These are phyloP conservation scores for Ctenomys sociabilis DNA, from an alignment of 2,113 vertebrate genomes.

Conservation along the genomic window DNA sequence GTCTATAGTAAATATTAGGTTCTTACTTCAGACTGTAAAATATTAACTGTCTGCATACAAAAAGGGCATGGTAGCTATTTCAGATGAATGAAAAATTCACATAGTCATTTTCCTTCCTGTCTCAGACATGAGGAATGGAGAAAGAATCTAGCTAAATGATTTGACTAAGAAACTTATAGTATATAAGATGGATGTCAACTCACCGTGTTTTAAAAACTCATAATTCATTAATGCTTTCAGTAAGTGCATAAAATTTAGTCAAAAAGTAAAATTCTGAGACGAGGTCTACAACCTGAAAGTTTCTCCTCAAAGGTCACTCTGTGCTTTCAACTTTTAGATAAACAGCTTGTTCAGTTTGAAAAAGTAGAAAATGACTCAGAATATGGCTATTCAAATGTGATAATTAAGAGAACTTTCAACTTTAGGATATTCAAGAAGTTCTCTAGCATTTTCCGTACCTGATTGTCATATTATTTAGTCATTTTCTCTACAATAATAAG, in stretches of 20 bases:
- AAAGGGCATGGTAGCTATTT: constrained; percentile 54
- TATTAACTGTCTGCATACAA: constrained; percentile 24
- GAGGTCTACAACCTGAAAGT: constrained; percentile 66
- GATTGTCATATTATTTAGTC: background rate
- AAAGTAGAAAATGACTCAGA: constrained; percentile 77
- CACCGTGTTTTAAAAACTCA: constrained; percentile 38
- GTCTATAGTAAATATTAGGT: constrained; percentile 58
- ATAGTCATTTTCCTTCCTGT: constrained; percentile 70
- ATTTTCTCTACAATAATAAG: constrained; percentile 60
- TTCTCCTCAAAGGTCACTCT: constrained; percentile 75
- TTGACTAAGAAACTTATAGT: constrained; percentile 4
- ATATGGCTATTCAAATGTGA: constrained; percentile 72
- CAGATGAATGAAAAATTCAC: constrained; percentile 25
- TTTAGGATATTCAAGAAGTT: constrained; percentile 77
- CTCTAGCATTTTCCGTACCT: constrained; percentile 66
- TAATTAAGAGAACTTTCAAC: constrained; percentile 75
- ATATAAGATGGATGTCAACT: constrained; percentile 47
- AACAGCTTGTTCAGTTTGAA: constrained; percentile 70
- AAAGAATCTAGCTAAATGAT: constrained; percentile 46
- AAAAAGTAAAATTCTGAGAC: constrained; percentile 67
- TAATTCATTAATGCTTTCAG: constrained; percentile 62
- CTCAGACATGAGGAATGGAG: constrained; percentile 48
- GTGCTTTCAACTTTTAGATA: constrained; percentile 77
- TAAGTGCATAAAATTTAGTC: constrained; percentile 65
- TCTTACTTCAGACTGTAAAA: constrained; percentile 45